Evolutionary conservation across 2,113 vertebrate genomes (phyloP), one percentile per base, ranked within the genome.

Genomic region (Acanthochromis polyacanthus): DNA sequence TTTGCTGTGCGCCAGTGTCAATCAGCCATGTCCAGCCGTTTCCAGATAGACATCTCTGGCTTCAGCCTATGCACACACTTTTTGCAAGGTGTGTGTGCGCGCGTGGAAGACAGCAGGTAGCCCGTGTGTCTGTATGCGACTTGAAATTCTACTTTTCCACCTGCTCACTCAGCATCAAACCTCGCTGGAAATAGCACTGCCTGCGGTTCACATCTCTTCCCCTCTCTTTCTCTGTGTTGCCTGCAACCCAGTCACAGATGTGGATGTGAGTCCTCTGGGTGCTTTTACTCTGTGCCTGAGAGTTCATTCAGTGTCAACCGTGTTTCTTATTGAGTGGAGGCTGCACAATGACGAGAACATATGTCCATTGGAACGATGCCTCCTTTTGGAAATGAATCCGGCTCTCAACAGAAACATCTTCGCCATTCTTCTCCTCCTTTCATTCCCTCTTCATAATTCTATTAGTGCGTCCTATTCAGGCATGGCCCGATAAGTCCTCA

Each of bases 401-500:
- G 2, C 80, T 85, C 78, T 83, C 76, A 19, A 78, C 82, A 78
- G 88, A 85, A 84, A 85, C 86, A 86, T 86, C 11, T 30, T 64
- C 8, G 58, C 84, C 76, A 67, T 91, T 89, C 87, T 85, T 68
- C 32, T 17, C 50, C 51, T 56, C 68, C 68, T 84, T 80, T 88
- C 75, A 79, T 48, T 57, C 55, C 51, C 28, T 58, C 62, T 67
- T 81, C 79, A 84, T 91, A 90, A 93, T 93, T 92, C 89, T 88
- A 91, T 90, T 91, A 91, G 85, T 25, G 40, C 28, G 3, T 73
- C 50, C 88, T 66, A 73, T 91, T 93, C 85, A 88, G 76, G 70
- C 80, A 25, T 0, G 10, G 73, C 46, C 81, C 45, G 89, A 91
- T 93, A 91, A 92, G 86, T 79, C 58, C 0, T 55, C 25, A 19